Evolutionary conservation across 1,140 invertebrate species (phyloP).

Genomic region (Drosophila equinoxialis): DNA sequence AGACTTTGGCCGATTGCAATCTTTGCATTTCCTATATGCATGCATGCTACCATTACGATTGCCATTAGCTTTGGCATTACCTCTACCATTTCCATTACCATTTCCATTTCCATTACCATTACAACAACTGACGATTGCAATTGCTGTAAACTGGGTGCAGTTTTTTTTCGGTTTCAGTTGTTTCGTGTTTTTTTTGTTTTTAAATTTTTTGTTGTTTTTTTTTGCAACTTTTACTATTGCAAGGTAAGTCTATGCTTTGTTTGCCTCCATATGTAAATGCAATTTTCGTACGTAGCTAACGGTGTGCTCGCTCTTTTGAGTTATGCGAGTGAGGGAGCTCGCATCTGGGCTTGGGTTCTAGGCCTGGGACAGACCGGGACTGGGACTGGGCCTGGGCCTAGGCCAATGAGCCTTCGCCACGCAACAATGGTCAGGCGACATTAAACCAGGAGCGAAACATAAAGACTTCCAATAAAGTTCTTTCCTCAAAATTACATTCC

Average conservation of each 20-base stretch:
- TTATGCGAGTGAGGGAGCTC: constrained; percentile 55
- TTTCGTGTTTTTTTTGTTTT: constrained; percentile 7
- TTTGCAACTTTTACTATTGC: constrained; percentile 49
- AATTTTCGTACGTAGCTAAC: constrained; percentile 77
- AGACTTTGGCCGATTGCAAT: constrained; percentile 56
- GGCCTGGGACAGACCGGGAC: background rate
- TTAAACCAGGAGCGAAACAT: constrained; percentile 39
- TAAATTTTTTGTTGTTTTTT: constrained; percentile 21
- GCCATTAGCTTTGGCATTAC: constrained; percentile 51
- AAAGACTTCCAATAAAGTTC: background rate
- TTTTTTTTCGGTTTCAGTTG: constrained; percentile 27
- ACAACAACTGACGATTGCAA: constrained; percentile 51
- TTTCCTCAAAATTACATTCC: too few relatives aligned
- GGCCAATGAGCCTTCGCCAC: constrained; percentile 77
- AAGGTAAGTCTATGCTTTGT: constrained; percentile 55
- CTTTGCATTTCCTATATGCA: constrained; percentile 80
- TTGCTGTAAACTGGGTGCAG: constrained; percentile 65
- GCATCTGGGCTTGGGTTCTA: constrained; percentile 9
- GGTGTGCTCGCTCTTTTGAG: constrained; percentile 81
- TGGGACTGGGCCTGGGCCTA: constrained; percentile 34
- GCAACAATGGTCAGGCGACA: constrained; percentile 65
- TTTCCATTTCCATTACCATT: constrained; percentile 39
- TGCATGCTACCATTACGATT: constrained; percentile 71
- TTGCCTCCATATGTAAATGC: constrained; percentile 77
- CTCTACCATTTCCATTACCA: constrained; percentile 44